These are phyloP conservation scores for Protomyctophum bolini DNA, from an alignment of 2,113 vertebrate species.

Conservation along the genomic window DNA sequence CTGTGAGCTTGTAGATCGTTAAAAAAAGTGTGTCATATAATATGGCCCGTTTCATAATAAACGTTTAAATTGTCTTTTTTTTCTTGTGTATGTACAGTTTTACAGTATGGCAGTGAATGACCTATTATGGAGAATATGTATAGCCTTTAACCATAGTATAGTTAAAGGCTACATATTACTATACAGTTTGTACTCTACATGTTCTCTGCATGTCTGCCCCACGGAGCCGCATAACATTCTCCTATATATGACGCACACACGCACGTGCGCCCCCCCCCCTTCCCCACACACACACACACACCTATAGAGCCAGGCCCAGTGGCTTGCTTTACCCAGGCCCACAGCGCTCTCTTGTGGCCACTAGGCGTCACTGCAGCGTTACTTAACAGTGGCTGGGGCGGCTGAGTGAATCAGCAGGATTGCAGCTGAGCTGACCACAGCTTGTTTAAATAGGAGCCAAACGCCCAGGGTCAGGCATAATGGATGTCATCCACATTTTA, in stretches of 20 bases:
- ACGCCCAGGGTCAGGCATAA: slow-evolving; percentile 18
- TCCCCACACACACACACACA: not conserved
- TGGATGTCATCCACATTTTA: slow-evolving; percentile 24
- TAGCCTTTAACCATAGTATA: too few species aligned
- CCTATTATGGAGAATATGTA: not conserved
- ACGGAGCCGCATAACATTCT: slow-evolving; percentile 34
- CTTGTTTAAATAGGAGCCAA: slow-evolving; percentile 19
- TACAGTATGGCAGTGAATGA: not conserved
- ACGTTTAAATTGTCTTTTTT: not conserved
- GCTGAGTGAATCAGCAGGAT: slow-evolving; percentile 74
- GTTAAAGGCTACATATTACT: too few species aligned
- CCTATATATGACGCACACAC: slow-evolving; percentile 21
- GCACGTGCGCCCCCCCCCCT: not conserved
- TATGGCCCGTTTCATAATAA: not conserved
- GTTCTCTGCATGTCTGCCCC: slow-evolving; percentile 26
- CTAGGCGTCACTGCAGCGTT: slow-evolving; percentile 55
- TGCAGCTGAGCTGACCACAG: slow-evolving; percentile 30
- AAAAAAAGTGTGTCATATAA: not conserved
- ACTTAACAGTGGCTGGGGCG: slow-evolving; percentile 50
- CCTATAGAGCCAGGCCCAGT: not conserved
- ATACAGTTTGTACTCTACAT: slow-evolving; percentile 19
- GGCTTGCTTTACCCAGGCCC: slow-evolving; percentile 25
- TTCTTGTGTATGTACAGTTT: not conserved
- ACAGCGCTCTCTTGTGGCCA: slow-evolving; percentile 75
- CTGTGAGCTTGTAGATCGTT: too few species aligned